Evolutionary conservation across 2,888 invertebrate genomes (phyloP), one percentile per base, ranked within the genome.

Genomic region (Griposia aprilina): DNA sequence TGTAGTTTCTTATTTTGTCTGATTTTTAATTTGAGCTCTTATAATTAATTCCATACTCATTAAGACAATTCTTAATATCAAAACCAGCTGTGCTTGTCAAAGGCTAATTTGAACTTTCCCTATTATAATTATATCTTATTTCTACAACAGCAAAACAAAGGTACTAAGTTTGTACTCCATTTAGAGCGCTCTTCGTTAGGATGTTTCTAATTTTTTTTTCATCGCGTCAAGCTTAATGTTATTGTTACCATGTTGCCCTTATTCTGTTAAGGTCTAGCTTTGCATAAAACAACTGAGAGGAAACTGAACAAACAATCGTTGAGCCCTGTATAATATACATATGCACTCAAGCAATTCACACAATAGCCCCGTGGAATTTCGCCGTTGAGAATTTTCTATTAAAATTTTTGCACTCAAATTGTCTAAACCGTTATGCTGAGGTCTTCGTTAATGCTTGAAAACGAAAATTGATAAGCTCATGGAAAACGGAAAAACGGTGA

Each of bases 181-280:
- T 82, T 62, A 41, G 7, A 55, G n/a, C 26, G 5, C 13, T 7
- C 26, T 76, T n/a, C 26, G 50, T 52, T 70, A 36, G 45, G n/a
- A 67, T 65, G 78, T 76, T 69, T 66, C 23, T 45, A 75, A 63
- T 72, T 70, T 8, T n/a, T 50, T 74, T 71, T 78, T 50, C 20
- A 50, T 76, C 30, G 50, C 67, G 30, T 63, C 67, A 66, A 55
- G n/a, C n/a, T 52, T 69, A 62, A 69, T 70, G 50, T 50, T 57
- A 30, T 30, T 48, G 60, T 52, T 52, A 52, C 59, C 66, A 20
- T 65, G 23, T 76, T 57, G 45, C 15, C 30, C 23, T 66, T 36
- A 52, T 63, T 74, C 62, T 48, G 6, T 55, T 62, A 59, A n/a
- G 2, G 17, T 75, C 30, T 20, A n/a, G 13, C 26, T 50, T 62